Percentiles rank a stretch among this genome's conserved stretches.
phyloP scores from a whole-genome alignment of 2,888 invertebrate species.

The Heliconius sara region DNA sequence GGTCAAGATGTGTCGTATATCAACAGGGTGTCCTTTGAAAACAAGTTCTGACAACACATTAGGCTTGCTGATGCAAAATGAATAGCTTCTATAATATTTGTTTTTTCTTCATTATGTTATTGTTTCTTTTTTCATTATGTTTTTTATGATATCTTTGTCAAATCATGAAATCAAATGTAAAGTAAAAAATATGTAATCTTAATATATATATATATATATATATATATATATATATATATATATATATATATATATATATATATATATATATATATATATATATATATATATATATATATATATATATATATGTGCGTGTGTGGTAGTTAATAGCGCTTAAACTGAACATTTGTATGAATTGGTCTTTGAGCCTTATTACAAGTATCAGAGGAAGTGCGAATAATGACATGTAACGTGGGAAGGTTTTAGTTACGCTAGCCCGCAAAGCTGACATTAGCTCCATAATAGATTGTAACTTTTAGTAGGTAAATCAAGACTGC shows the following conservation, averaged over 20 bases:
- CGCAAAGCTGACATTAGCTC: not conserved
- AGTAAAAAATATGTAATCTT: no score
- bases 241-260: no score
- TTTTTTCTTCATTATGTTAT: no score
- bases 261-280: no score
- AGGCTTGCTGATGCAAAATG: not conserved
- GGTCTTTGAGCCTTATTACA: slow-evolving; percentile 14
- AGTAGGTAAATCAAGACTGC: slow-evolving; percentile 4
- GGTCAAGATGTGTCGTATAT: slow-evolving; percentile 40
- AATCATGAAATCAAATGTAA: not conserved
- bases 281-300: no score
- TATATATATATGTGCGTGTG: no score
- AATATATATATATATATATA: no score
- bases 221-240: no score
- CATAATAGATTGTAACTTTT: slow-evolving; percentile 8
- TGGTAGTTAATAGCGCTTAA: not conserved
- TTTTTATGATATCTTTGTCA: not conserved
- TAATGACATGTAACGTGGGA: slow-evolving; percentile 25
- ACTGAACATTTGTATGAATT: slow-evolving; percentile 1
- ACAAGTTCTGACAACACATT: slow-evolving; percentile 18
- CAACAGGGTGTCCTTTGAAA: slow-evolving; percentile 20
- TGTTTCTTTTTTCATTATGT: no score
- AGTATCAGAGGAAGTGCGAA: slow-evolving; percentile 26
- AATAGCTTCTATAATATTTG: not conserved
- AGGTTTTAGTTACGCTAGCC: slow-evolving; percentile 30